These are phyloP conservation scores for Rynchops niger DNA, from an alignment of 2,113 vertebrate genomes.

Conservation along the genomic window DNA sequence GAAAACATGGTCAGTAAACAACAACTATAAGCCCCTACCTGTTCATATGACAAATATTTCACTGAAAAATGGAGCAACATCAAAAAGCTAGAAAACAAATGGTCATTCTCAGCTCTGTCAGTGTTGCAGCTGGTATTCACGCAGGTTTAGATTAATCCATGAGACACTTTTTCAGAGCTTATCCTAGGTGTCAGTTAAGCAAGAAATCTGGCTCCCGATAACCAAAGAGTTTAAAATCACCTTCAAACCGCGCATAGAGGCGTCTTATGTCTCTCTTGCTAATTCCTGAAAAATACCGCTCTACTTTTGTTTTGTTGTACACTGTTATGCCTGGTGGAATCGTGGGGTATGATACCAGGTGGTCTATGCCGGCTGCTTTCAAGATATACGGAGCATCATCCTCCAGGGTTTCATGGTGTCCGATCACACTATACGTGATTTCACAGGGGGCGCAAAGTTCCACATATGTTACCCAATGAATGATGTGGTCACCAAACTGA, in stretches of 20 bases:
- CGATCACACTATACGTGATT: constrained; percentile 87
- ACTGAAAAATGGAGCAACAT: constrained; percentile 44
- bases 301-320: constrained; percentile 94
- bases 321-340: constrained; percentile 93
- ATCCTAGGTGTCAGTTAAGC: constrained; percentile 75
- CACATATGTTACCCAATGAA: constrained; percentile 93
- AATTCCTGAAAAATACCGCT: constrained; percentile 89
- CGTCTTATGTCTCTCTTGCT: constrained; percentile 88
- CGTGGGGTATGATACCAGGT: constrained; percentile 87
- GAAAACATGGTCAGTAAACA: constrained; percentile 50
- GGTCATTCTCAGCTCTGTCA: constrained; percentile 3
- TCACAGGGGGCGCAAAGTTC: constrained; percentile 96
- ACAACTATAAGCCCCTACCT: constrained; percentile 3
- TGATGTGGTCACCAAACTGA: constrained; percentile 93
- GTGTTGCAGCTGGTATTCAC: constrained; percentile 2
- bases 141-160: neutral
- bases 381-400: constrained; percentile 89
- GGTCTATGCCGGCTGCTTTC: constrained; percentile 85
- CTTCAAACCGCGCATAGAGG: constrained; percentile 87
- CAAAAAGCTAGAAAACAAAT: constrained; percentile 36
- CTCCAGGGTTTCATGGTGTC: constrained; percentile 96
- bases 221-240: constrained; percentile 93
- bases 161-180: neutral
- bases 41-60: constrained; percentile 37
- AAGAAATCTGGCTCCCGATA: constrained; percentile 91